Evolutionary conservation across 2,888 invertebrate genomes (phyloP), one percentile per base, ranked within the genome.

Genomic region (Piscicola geometra): DNA sequence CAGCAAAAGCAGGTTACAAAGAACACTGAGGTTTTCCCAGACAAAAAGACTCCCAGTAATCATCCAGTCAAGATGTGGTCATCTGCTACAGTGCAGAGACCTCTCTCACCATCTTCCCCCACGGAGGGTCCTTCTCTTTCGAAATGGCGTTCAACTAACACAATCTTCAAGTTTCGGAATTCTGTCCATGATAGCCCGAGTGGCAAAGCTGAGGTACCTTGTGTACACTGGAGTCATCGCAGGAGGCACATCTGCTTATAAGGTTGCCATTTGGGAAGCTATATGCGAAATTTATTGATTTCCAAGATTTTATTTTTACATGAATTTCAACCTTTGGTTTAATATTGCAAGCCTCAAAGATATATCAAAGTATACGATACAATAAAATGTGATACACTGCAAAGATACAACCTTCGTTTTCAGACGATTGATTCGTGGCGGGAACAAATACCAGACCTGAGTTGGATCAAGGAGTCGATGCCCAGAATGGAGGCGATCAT

Each of bases 341-440:
- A n/a, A n/a, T n/a, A n/a, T n/a, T n/a, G n/a, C n/a, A n/a, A n/a
- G n/a, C n/a, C n/a, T n/a, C n/a, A n/a, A n/a, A n/a, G n/a, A n/a
- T n/a, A n/a, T n/a, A n/a, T n/a, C n/a, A n/a, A n/a, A n/a, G n/a
- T n/a, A n/a, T n/a, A n/a, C n/a, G n/a, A n/a, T n/a, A n/a, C n/a
- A n/a, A n/a, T n/a, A n/a, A n/a, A n/a, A n/a, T n/a, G n/a, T n/a
- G n/a, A n/a, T n/a, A n/a, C n/a, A n/a, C n/a, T n/a, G n/a, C n/a
- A n/a, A n/a, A n/a, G n/a, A n/a, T n/a, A n/a, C n/a, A n/a, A n/a
- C n/a, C n/a, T n/a, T n/a, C n/a, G n/a, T n/a, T 80, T 83, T 32
- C 85, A 97, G 96, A 94, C 93, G 90, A 95, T 94, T 84, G 90
- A 92, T 82, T 91, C 94, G 85, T 96, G 95, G 93, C 94, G 93